Conservation (phyloP, 1,140 invertebrate genomes). For the Halotydeus destructor region DNA sequence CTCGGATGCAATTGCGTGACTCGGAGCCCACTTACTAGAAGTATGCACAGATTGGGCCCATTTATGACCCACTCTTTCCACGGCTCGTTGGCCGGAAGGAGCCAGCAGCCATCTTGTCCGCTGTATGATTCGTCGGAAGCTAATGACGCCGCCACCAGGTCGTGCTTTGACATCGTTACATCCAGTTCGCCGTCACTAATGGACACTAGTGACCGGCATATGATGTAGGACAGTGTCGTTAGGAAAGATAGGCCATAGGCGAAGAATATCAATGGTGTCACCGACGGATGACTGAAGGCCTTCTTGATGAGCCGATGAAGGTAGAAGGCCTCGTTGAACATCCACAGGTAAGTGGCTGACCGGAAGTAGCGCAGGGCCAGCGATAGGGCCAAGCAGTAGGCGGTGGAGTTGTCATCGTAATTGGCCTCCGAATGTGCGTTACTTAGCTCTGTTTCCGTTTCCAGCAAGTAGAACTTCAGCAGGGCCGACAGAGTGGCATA, state of each 20-base stretch:
- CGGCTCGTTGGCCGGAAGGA: constrained; percentile 6
- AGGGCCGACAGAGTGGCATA: constrained; percentile 22
- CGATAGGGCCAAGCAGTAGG: constrained; percentile 22
- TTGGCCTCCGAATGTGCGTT: not conserved
- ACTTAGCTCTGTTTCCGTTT: not conserved
- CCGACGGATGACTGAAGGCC: constrained; percentile 9
- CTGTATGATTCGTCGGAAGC: not conserved
- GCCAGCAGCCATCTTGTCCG: constrained; percentile 9
- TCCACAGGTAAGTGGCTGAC: constrained; percentile 37
- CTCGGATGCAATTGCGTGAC: not conserved
- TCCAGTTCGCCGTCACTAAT: too few species aligned
- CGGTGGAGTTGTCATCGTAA: not conserved
- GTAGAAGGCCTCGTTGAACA: constrained; percentile 30
- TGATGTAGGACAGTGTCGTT: constrained; percentile 8
- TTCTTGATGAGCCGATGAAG: constrained; percentile 13
- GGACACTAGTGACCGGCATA: not conserved
- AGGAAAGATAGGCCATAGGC: constrained; percentile 12
- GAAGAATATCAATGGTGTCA: constrained; percentile 9
- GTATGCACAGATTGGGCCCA: constrained; percentile 10
- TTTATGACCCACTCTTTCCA: constrained; percentile 16
- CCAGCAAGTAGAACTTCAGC: constrained; percentile 3
- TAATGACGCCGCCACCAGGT: not conserved
- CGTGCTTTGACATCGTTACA: not conserved
- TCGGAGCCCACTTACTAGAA: constrained; percentile 11
- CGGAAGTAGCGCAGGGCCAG: constrained; percentile 30